phyloP scores from a whole-genome alignment of 2,888 invertebrate species.

The Aphidius colemani region DNA sequence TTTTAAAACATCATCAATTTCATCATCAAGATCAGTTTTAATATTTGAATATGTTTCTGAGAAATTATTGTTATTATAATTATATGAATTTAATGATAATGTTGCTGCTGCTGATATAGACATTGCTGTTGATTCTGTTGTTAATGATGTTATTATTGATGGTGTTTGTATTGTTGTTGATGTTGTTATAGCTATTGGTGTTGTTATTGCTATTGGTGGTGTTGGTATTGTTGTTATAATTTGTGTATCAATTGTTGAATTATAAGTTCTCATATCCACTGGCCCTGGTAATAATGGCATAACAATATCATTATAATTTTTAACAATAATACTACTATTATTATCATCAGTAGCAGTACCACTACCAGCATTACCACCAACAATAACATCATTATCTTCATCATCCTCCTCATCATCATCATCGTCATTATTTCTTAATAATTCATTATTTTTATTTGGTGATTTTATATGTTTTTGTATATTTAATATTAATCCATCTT shows the following conservation, averaged over 20 bases:
- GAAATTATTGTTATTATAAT: too few species aligned
- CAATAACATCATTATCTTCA: constrained; percentile 28
- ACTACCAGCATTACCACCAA: constrained; percentile 44
- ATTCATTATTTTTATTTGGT: constrained; percentile 35
- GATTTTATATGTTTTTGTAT: constrained; percentile 41
- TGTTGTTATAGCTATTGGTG: too few species aligned
- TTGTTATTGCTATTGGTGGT: constrained; percentile 55
- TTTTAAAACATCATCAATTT: constrained; percentile 77
- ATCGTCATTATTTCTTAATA: constrained; percentile 37
- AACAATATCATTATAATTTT: constrained; percentile 66
- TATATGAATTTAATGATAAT: too few species aligned
- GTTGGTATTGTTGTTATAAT: constrained; percentile 72
- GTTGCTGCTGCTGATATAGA: too few species aligned
- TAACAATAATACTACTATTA: constrained; percentile 48
- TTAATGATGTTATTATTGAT: too few species aligned
- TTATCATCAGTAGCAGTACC: constrained; percentile 54
- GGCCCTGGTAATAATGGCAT: constrained; percentile 82
- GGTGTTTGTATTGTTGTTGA: too few species aligned
- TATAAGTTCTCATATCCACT: constrained; percentile 89
- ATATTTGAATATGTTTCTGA: too few species aligned
- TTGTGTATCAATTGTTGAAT: constrained; percentile 66
- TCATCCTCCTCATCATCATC: constrained; percentile 60
- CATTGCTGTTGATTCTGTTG: too few species aligned
- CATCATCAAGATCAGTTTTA: constrained; percentile 72
- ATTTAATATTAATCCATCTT: constrained; percentile 38